Base-by-base conservation (phyloP, 2,113 vertebrate species). In the Poicephalus gulielmi region DNA sequence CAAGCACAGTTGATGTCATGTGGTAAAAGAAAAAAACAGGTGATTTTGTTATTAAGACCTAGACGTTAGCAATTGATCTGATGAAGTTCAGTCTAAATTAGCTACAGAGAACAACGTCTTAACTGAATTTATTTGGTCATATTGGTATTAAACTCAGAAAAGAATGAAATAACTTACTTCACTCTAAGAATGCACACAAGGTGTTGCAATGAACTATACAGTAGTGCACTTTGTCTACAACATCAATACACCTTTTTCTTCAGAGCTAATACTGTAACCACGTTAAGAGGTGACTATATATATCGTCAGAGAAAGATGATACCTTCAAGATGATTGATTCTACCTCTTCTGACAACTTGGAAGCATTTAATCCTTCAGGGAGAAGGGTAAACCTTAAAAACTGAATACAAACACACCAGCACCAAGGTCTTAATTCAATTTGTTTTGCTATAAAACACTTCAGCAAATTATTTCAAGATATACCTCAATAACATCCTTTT, bases 331-430 rank as follows among this genome's bases (percentile, higher is more conserved):
- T 41, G 57, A 83, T 13, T 76, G 30, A 86, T 83, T 83, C 33
- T n/a, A 43, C 14, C 15, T 33, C 77, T 68, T n/a, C 64, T 84
- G 4, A 1, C 31, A 67, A 30, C 20, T 2, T 60, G 20, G 49
- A 82, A 76, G n/a, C 16, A 39, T 17, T 59, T 80, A 55, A 73
- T 50, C 62, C 76, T 60, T 88, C 15, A 46, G 52, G 31, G 14
- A 80, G 47, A 81, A 80, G 83, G 30, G 88, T 33, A 88, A 76
- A 68, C 13, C 13, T 80, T 63, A 64, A 70, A 86, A 92, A 63
- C 18, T 37, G 17, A 59, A 50, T 22, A 69, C 12, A 92, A 60
- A 10, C 5, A 46, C 22, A 60, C 4, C 8, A 53, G 28, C 14
- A 50, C 17, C 3, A 1, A 68, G 39, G 8, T 49, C 31, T 83